These are phyloP conservation scores for Drosophila parthenogenetica DNA, from an alignment of 2,888 invertebrate genomes.

Conservation along the genomic window DNA sequence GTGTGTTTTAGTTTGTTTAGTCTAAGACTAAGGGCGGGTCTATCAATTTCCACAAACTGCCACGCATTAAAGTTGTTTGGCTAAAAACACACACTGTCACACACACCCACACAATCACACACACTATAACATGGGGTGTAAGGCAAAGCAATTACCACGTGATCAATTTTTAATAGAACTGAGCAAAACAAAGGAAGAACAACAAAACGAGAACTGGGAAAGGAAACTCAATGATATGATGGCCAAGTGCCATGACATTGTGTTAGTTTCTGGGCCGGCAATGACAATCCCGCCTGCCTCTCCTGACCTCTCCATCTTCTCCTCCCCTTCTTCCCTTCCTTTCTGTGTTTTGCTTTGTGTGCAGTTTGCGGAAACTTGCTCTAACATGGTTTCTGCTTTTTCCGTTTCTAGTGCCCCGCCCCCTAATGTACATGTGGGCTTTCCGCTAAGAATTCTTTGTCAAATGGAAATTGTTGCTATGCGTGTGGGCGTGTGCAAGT, in stretches of 20 bases:
- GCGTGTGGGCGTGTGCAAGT: background rate
- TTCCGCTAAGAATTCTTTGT: conserved; percentile 61
- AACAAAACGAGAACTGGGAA: background rate
- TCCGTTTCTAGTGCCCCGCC: conserved; percentile 18
- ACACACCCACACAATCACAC: background rate
- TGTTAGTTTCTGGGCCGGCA: conserved; percentile 5
- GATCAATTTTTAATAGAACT: conserved; percentile 64
- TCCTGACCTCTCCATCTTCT: no score
- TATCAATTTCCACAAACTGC: conserved; percentile 37
- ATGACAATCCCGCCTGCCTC: background rate
- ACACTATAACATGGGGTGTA: conserved; percentile 7
- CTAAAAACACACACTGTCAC: conserved; percentile 2
- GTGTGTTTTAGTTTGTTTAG: background rate
- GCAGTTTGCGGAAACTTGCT: conserved; percentile 53
- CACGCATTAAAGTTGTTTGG: conserved; percentile 31
- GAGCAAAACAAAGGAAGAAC: conserved; percentile 19
- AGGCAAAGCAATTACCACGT: conserved; percentile 57
- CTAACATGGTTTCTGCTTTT: conserved; percentile 35
- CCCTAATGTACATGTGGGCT: conserved; percentile 60
- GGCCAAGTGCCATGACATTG: conserved; percentile 30
- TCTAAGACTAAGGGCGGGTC: background rate
- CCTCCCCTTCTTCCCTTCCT: background rate
- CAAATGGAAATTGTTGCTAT: conserved; percentile 53
- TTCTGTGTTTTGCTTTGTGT: conserved; percentile 12
- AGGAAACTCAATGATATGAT: conserved; percentile 22